phyloP scores from a whole-genome alignment of 2,113 vertebrate genomes.

The Lepidothrix coronata region DNA sequence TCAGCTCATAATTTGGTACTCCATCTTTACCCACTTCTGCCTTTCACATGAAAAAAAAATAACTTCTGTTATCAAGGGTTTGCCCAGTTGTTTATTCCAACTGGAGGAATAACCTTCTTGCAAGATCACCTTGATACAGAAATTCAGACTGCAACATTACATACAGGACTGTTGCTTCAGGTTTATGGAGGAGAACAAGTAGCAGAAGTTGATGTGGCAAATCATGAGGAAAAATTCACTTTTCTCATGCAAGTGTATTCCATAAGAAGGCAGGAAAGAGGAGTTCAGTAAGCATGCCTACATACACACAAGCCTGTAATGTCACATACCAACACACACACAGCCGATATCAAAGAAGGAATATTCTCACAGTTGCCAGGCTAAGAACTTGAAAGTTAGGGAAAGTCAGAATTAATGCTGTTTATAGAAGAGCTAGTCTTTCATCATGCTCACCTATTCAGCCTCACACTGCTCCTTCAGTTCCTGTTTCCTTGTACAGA shows the following conservation, averaged over 20 bases:
- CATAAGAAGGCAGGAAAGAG: neutral
- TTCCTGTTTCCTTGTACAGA: neutral
- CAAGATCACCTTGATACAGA: neutral
- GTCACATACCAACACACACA: neutral
- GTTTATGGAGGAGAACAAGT: neutral
- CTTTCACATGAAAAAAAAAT: neutral
- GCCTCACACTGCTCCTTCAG: neutral
- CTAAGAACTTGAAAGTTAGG: neutral
- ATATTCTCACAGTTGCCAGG: neutral
- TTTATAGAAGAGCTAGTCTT: neutral
- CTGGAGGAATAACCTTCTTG: neutral
- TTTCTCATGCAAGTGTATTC: neutral
- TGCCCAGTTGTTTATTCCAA: neutral
- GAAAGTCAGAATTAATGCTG: neutral
- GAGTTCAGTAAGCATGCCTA: neutral
- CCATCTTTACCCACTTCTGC: neutral
- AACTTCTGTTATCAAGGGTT: neutral
- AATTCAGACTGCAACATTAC: neutral
- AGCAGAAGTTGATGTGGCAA: neutral
- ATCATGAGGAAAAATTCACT: neutral
- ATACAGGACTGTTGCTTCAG: slow-evolving; percentile 7
- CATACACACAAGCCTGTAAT: neutral
- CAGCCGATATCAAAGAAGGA: neutral
- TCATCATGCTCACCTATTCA: neutral
- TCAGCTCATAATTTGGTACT: neutral